phyloP scores from a whole-genome alignment of 2,888 invertebrate genomes.

The Diabrotica balteata region DNA sequence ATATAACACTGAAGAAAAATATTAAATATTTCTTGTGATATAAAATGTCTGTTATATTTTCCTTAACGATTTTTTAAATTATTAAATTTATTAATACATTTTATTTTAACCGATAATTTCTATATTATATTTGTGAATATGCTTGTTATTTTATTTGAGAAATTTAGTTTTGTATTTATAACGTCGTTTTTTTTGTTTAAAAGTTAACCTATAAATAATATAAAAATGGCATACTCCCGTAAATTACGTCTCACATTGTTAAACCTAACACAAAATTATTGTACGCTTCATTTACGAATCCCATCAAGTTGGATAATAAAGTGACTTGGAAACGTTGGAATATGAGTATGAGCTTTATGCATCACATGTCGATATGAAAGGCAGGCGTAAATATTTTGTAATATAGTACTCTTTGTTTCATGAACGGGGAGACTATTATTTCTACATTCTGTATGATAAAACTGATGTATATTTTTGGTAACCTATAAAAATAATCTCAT shows the following conservation, averaged over 20 bases:
- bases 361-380: constrained; percentile 37
- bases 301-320: constrained; percentile 36
- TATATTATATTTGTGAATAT: too few relatives aligned
- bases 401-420: constrained; percentile 16
- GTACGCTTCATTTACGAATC: constrained; percentile 32
- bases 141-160: too few relatives aligned
- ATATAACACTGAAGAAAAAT: too few relatives aligned
- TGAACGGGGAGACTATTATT: neutral
- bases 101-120: too few relatives aligned
- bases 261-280: constrained; percentile 25
- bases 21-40: too few relatives aligned
- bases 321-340: constrained; percentile 7
- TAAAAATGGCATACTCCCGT: constrained; percentile 1
- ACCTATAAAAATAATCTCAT: neutral
- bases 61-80: too few relatives aligned
- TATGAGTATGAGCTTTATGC: constrained; percentile 9
- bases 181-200: too few relatives aligned
- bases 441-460: too few relatives aligned
- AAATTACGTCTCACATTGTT: constrained; percentile 2
- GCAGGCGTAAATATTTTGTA: constrained; percentile 46
- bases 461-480: too few relatives aligned
- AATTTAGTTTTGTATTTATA: too few relatives aligned
- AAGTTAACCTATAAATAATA: neutral
- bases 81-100: too few relatives aligned
- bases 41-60: too few relatives aligned